A percentile compares a stretch with the other conserved stretches of the same genome.
Conservation (phyloP, 1,140 invertebrate genomes). For the Drosophila pseudoananassae region DNA sequence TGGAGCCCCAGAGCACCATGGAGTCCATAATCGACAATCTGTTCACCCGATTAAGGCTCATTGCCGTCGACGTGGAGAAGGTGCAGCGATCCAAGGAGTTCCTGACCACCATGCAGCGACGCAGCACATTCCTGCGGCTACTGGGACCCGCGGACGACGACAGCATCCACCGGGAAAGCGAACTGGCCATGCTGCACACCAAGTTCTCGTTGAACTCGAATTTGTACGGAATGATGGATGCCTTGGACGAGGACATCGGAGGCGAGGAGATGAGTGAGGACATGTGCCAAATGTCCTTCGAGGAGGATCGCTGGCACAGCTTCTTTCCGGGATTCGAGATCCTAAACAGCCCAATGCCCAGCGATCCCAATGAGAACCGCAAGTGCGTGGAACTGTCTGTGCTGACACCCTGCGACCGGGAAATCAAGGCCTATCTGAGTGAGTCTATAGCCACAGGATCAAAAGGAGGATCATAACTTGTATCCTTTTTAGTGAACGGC, state of each 20-base stretch:
- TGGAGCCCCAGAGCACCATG: background rate
- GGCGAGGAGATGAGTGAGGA: slow-evolving; percentile 54
- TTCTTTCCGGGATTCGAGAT: slow-evolving; percentile 65
- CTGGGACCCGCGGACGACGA: slow-evolving; percentile 52
- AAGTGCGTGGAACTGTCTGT: slow-evolving; percentile 60
- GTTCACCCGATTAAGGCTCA: slow-evolving; percentile 49
- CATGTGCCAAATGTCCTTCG: slow-evolving; percentile 37
- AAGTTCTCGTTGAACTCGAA: background rate
- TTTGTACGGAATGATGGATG: background rate
- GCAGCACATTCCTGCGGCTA: slow-evolving; percentile 37
- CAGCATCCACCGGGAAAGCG: slow-evolving; percentile 7
- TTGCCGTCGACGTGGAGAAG: slow-evolving; percentile 55
- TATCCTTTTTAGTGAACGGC: slow-evolving; percentile 39
- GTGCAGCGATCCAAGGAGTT: slow-evolving; percentile 53
- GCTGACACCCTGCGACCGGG: slow-evolving; percentile 5
- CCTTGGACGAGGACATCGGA: background rate
- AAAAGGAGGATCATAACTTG: background rate
- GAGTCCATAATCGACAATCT: slow-evolving; percentile 24
- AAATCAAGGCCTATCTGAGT: slow-evolving; percentile 53
- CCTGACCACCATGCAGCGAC: slow-evolving; percentile 38
- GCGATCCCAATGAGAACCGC: slow-evolving; percentile 45
- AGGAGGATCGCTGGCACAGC: slow-evolving; percentile 68
- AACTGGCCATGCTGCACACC: slow-evolving; percentile 12
- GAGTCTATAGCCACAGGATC: slow-evolving; percentile 19
- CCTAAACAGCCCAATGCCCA: slow-evolving; percentile 29